These are phyloP conservation scores for Rhyacophila evoluta DNA, from an alignment of 2,888 invertebrate genomes.

Conservation along the genomic window DNA sequence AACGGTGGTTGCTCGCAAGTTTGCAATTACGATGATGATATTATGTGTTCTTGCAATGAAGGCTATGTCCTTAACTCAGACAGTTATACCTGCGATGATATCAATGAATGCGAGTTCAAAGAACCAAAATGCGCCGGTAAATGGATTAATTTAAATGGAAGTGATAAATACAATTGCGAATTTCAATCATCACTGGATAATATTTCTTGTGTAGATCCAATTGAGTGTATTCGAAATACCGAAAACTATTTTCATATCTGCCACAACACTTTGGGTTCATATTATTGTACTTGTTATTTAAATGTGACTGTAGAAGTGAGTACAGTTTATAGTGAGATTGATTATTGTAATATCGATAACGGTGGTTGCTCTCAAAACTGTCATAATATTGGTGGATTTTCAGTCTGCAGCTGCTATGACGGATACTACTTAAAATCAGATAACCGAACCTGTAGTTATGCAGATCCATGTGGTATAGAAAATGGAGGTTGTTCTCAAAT, in stretches of 20 bases:
- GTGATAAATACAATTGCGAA: slow-evolving; percentile 69
- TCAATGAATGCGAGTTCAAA: slow-evolving; percentile 68
- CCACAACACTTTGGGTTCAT: slow-evolving; percentile 29
- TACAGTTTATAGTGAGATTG: slow-evolving; percentile 60
- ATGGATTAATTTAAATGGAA: slow-evolving; percentile 66
- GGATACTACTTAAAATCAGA: slow-evolving; percentile 62
- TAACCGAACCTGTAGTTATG: slow-evolving; percentile 61
- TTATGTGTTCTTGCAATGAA: slow-evolving; percentile 66
- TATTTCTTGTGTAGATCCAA: slow-evolving; percentile 63
- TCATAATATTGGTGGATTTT: slow-evolving; percentile 30
- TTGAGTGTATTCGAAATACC: slow-evolving; percentile 65
- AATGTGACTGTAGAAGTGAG: slow-evolving; percentile 38
- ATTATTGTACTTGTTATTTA: slow-evolving; percentile 7
- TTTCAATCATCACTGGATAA: slow-evolving; percentile 58
- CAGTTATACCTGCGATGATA: slow-evolving; percentile 61
- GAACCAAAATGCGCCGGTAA: slow-evolving; percentile 60
- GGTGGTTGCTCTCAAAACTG: slow-evolving; percentile 65
- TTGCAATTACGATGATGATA: slow-evolving; percentile 69
- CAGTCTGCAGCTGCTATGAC: slow-evolving; percentile 66
- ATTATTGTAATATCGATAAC: slow-evolving; percentile 64
- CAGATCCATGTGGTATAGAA: slow-evolving; percentile 63
- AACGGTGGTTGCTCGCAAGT: slow-evolving; percentile 70
- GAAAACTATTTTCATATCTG: slow-evolving; percentile 57
- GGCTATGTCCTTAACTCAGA: slow-evolving; percentile 63
- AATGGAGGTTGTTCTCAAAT: slow-evolving; percentile 65